phyloP scores from a whole-genome alignment of 2,888 invertebrate genomes.

The Ditylenchus weischeri region DNA sequence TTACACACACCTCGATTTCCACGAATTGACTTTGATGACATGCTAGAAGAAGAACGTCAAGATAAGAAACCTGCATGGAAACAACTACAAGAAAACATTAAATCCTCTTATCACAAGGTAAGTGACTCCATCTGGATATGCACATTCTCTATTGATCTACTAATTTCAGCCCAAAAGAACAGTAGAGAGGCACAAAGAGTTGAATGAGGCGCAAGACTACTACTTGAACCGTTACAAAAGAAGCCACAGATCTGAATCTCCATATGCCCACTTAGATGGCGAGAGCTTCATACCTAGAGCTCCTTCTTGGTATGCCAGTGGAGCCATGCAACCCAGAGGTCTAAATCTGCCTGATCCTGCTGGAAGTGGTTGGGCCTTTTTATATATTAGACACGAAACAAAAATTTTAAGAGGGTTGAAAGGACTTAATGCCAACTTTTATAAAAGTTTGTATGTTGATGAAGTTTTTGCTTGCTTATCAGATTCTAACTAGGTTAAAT shows the following conservation, averaged over 20 bases:
- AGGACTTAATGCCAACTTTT: too few relatives aligned
- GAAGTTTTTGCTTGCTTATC: too few relatives aligned
- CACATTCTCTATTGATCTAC: neutral
- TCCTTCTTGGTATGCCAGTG: slow-evolving; percentile 32
- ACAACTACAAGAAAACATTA: slow-evolving; percentile 50
- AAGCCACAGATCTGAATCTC: slow-evolving; percentile 33
- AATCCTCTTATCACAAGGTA: slow-evolving; percentile 52
- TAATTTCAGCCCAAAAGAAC: slow-evolving; percentile 45
- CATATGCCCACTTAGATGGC: slow-evolving; percentile 32
- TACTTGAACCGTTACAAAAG: slow-evolving; percentile 37
- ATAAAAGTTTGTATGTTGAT: too few relatives aligned
- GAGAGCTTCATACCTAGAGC: slow-evolving; percentile 39
- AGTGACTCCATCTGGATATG: neutral
- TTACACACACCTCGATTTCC: slow-evolving; percentile 30
- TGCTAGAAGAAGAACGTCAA: slow-evolving; percentile 40
- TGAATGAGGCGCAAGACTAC: slow-evolving; percentile 47
- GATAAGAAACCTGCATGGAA: slow-evolving; percentile 53
- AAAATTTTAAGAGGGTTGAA: too few relatives aligned
- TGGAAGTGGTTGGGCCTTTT: slow-evolving; percentile 18
- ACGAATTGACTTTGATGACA: slow-evolving; percentile 53
- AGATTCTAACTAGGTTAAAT: too few relatives aligned
- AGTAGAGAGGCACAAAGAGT: slow-evolving; percentile 46
- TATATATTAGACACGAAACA: neutral
- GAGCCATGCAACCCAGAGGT: slow-evolving; percentile 36
- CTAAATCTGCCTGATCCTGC: slow-evolving; percentile 10